phyloP scores from a whole-genome alignment of 2,888 invertebrate species.

The Creontiades dilutus region DNA sequence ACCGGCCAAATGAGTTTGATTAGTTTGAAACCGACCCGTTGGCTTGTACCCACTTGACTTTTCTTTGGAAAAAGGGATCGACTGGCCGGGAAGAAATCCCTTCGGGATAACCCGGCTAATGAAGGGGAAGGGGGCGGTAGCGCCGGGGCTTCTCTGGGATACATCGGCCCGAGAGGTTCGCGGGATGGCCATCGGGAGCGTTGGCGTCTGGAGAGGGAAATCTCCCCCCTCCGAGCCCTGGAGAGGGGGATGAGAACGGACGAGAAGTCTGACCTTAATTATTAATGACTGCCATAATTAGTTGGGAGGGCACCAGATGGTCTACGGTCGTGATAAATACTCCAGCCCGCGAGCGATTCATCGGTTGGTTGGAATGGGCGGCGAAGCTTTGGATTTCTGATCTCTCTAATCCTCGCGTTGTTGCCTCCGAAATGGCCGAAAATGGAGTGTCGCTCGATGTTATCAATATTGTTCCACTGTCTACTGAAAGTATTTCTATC shows the following conservation, averaged over 20 bases:
- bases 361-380: background rate
- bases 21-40: slow-evolving; percentile 58
- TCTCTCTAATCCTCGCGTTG: background rate
- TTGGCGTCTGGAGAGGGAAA: slow-evolving; percentile 1
- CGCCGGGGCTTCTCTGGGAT: background rate
- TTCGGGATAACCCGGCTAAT: slow-evolving; percentile 34
- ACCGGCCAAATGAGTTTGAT: slow-evolving; percentile 58
- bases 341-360: background rate
- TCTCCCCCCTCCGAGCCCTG: background rate
- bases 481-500: no score
- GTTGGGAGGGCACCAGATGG: slow-evolving; percentile 40
- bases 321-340: slow-evolving; percentile 33
- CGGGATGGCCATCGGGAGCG: slow-evolving; percentile 3
- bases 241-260: slow-evolving; percentile 28
- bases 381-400: background rate
- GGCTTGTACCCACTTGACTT: slow-evolving; percentile 57
- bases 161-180: slow-evolving; percentile 12
- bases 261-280: slow-evolving; percentile 59
- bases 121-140: slow-evolving; percentile 4
- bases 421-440: background rate
- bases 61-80: slow-evolving; percentile 51
- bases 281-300: slow-evolving; percentile 48
- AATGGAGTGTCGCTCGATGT: no score
- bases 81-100: slow-evolving; percentile 27
- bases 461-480: no score